Evolutionary conservation across 2,888 invertebrate species (phyloP), one percentile per base, ranked within the genome.

Genomic region (Temnothorax ravouxi): DNA sequence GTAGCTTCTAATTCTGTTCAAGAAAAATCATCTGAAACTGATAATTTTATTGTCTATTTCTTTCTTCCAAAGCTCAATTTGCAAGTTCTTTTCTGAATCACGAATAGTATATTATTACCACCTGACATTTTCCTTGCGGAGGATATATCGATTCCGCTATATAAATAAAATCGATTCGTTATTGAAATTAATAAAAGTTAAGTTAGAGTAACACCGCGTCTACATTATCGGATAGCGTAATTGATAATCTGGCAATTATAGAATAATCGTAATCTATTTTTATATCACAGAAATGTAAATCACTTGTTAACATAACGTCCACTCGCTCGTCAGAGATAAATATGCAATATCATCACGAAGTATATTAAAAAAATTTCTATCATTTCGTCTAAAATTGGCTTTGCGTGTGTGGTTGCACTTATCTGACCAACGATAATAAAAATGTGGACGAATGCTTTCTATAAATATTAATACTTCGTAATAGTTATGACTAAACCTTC

Each of bases 241-340:
- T 38, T 38, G 0, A 3, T 15, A 52, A 25, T 52, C n/a, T 66
- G 25, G 9, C 8, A 29, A 50, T 50, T 38, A 61, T 76, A 76
- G 29, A 50, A 76, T 52, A 44, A 67, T 67, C 29, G 18, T 29
- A 66, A 64, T 64, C 41, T 56, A 77, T 11, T 64, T 66, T 54
- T 50, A 38, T 83, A 83, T 83, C 83, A 83, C 77, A 83, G 83
- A 56, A 77, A 66, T 66, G 21, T 64, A 54, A 81, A 21, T 64
- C 77, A 81, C 13, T 66, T 66, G 18, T 3, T 54, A 15, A 34
- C 34, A 34, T 34, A 34, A 54, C 8, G 25, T 41, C 15, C 13
- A 3, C 13, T 52, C 13, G 25, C 8, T 76, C 13, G 18, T 34
- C 34, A 21, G 2, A 75, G 9, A 75, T 62, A 62, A 62, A 62